A percentile compares a stretch with the other conserved stretches of the same genome.
Conservation (phyloP, 2,888 invertebrate species). For the Patella caerulea region DNA sequence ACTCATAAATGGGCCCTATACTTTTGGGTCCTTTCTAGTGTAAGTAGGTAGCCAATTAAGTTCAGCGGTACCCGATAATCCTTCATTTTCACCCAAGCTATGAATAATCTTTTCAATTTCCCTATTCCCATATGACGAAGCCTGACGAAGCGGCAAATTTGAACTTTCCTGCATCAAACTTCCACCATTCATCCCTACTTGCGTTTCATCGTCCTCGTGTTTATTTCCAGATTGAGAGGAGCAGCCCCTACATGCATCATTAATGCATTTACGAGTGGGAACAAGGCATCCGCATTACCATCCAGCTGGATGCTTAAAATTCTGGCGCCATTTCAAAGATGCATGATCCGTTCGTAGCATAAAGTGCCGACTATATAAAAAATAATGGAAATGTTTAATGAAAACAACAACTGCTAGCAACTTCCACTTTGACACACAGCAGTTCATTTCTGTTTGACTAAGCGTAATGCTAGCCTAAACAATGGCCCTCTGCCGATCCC, state of each 20-base stretch:
- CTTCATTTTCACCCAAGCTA: not conserved
- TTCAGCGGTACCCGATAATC: not conserved
- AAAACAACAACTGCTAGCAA: not conserved
- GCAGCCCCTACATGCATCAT: not conserved
- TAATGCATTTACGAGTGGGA: not conserved
- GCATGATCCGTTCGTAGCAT: not conserved
- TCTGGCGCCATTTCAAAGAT: not conserved
- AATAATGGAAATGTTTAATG: not conserved
- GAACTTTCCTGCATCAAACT: too few species aligned
- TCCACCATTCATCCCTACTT: too few species aligned
- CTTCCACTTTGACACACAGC: not conserved
- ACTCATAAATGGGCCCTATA: not conserved
- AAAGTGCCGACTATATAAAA: not conserved
- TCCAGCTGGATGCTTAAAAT: not conserved
- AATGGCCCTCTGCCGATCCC: not conserved
- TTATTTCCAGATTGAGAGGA: not conserved
- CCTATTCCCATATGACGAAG: too few species aligned
- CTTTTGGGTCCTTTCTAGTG: not conserved
- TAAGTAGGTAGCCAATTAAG: conserved; percentile 4
- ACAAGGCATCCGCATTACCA: not conserved
- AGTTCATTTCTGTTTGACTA: not conserved
- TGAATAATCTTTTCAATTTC: too few species aligned
- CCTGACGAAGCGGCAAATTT: too few species aligned
- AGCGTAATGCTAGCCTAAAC: not conserved
- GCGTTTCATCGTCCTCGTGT: not conserved